Evolutionary conservation across 2,888 invertebrate species (phyloP), one percentile per base, ranked within the genome.

Genomic region (Hypsopygia costalis): DNA sequence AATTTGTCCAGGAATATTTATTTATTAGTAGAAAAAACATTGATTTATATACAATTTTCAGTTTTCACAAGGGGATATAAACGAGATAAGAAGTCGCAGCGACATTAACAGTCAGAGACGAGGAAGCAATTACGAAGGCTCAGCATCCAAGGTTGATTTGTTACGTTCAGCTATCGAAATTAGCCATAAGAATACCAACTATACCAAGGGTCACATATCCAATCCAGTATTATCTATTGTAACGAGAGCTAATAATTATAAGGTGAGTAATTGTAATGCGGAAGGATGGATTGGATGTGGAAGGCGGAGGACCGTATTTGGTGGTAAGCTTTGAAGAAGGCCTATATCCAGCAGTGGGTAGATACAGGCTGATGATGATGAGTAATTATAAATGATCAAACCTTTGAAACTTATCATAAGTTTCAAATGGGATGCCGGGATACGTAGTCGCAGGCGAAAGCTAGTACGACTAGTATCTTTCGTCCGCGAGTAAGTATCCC

Each of bases 161-260:
- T 82, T 94, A 3, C 91, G 93, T 47, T 94, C 94, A 10, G 91
- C 94, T 0, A 70, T 93, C 28, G 94, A 94, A 75, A 92, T 93
- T 55, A 92, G 91, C 66, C 90, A 92, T 31, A 81, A 81, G 11
- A 82, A 85, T 30, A 90, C 83, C 44, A 81, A 81, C 11, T 81
- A 85, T 30, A 90, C 83, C 45, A 90, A 86, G 67, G 85, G 77
- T 40, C 91, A 91, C 53, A 90, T 90, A 40, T 92, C 92, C 31
- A 92, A 92, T 69, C 91, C 91, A 47, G 90, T 91, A 41, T 69
- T 92, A 43, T 87, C 76, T 7, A 79, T 68, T 37, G 69, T 65
- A 27, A 74, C 61, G 12, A 72, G 80, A 45, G 69, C 75, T 27
- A 59, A 63, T 1, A 67, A 79, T 41, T 82, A 86, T 58, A 87